These are phyloP conservation scores for Eulemur rubriventer DNA, from an alignment of 2,797 vertebrate species.

Conservation along the genomic window DNA sequence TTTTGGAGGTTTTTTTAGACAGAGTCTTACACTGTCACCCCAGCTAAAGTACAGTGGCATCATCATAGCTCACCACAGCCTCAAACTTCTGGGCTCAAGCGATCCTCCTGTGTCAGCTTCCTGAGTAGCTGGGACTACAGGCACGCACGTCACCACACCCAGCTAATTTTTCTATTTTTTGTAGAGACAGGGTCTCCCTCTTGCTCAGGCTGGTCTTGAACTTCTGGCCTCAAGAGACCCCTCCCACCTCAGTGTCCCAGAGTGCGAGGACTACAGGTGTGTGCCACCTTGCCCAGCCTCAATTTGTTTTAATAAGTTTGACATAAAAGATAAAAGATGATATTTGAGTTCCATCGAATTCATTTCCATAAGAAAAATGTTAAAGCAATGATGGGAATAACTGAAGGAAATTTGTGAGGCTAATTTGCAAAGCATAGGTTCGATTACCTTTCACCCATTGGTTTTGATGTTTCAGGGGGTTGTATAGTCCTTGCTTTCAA, in stretches of 20 bases:
- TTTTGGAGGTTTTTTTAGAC: not conserved
- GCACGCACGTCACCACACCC: not conserved
- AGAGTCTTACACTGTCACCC: not conserved
- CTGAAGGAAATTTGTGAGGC: not conserved
- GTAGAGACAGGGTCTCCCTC: not conserved
- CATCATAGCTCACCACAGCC: not conserved
- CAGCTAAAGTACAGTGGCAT: not conserved
- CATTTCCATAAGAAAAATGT: not conserved
- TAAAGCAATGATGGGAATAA: not conserved
- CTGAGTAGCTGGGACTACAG: not conserved
- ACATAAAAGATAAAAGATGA: not conserved
- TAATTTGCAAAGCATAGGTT: not conserved
- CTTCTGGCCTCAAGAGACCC: not conserved
- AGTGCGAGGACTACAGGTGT: not conserved
- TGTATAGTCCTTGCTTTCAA: not conserved
- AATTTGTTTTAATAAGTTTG: not conserved
- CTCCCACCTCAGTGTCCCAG: not conserved
- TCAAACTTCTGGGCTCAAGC: not conserved
- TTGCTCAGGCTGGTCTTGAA: not conserved
- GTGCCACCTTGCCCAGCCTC: not conserved
- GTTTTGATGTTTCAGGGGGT: not conserved
- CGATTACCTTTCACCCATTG: not conserved
- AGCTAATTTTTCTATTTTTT: not conserved
- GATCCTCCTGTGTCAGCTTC: not conserved
- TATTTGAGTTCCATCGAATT: not conserved